Base-by-base conservation (phyloP, 2,888 invertebrate species). In the Glyphotaelius pellucidus region DNA sequence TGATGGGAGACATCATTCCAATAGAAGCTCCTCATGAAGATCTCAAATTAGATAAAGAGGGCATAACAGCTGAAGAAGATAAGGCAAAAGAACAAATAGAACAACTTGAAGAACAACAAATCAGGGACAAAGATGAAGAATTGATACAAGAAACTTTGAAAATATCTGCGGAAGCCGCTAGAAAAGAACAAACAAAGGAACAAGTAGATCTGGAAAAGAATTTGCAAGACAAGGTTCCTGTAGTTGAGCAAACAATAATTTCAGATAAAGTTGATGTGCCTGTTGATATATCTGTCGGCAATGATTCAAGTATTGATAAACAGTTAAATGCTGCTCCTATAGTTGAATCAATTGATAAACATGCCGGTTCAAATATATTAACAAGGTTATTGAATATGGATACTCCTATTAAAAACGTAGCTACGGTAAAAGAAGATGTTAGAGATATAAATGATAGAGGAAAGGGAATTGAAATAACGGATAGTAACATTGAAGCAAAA, bases 1-100 rank as follows among this genome's bases (percentile, higher is more conserved):
- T 92, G 31, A 81, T 93, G 42, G 93, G 93, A 32, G 93, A 93
- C 52, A 92, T 93, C 31, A 80, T 32, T 31, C 67, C 38, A n/a
- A 87, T 91, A 38, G 86, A 91, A n/a, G 67, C n/a, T 67, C 52
- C 92, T 42, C 30, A 67, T 12, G 89, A 90, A 90, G 90, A 86
- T 32, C 35, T 25, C n/a, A 81, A 42, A 15, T 52, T 79, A 35
- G 30, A 89, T 52, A 90, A 87, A 80, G 80, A 42, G 1, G 88
- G 52, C 19, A 80, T 80, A 32, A 52, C 9, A 19, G 52, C 38
- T 7, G 47, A 88, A n/a, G 52, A 80, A 30, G 79, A 86, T 32
- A 67, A 89, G 81, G 87, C 90, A 52, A 84, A 31, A 25, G 86
- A 47, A 52, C 86, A 87, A 31, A 32, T 83, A 47, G 30, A 52